Base-by-base conservation (phyloP, 2,888 invertebrate genomes). In the Drosophila subquinaria region DNA sequence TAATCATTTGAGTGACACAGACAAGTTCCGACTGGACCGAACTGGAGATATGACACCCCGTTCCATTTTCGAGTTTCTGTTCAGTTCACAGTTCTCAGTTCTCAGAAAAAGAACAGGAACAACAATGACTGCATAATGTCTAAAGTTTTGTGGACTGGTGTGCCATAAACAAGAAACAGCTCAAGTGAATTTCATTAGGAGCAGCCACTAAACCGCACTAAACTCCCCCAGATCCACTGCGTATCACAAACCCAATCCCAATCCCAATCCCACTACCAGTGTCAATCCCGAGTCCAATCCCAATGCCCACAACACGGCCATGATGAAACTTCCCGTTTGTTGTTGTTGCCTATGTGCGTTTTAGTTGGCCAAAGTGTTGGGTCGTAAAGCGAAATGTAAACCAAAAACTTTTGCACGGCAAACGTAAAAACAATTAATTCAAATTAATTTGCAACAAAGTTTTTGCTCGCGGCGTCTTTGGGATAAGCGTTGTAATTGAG, bases 1-100 rank as follows among this genome's bases (percentile, higher is more conserved):
- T 83, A 89, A 85, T 90, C 84, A 85, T 90, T 90, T 73, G 73
- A 90, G 90, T 89, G 90, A 88, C 84, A 86, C 67, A 62, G 87
- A 73, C 84, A 75, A 67, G 81, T 63, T 38, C 35, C 6, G 48
- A 55, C 81, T 51, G 62, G 69, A 67, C 52, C 53, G 17, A 43
- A 52, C 43, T 38, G 50, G 23, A 45, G 35, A 38, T 52, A 47
- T 33, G 36, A 48, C 66, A 56, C 52, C 65, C 51, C 56, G 27
- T 40, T 43, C 47, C 42, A 48, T 35, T 60, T 65, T 45, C 57
- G 57, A 52, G 42, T 64, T 65, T 35, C 55, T 48, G 30, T 57
- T 57, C 45, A 62, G 40, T 9, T 40, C 11, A 3, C 35, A 51
- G 35, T 17, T 55, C 13, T 1, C 47, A 47, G 47, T 47, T 59